These are phyloP conservation scores for Triplophysa tibetana DNA, from an alignment of 2,113 vertebrate species.

Conservation along the genomic window DNA sequence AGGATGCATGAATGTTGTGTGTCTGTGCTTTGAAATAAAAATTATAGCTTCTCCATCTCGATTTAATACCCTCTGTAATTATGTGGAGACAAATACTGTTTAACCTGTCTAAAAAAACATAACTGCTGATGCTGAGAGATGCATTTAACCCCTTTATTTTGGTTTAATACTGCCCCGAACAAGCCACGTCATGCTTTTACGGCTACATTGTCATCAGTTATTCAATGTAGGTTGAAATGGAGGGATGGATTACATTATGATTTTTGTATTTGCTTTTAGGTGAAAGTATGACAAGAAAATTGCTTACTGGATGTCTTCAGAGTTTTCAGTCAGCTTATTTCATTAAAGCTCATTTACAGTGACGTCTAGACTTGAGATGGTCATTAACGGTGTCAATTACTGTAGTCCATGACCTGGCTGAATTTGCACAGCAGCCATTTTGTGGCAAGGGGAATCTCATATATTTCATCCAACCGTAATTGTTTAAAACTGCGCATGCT, in stretches of 20 bases:
- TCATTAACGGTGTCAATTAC: background rate
- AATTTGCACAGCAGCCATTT: background rate
- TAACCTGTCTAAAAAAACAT: constrained; percentile 42
- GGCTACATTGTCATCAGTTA: constrained; percentile 39
- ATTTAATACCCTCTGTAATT: constrained; percentile 39
- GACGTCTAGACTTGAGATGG: too few relatives aligned
- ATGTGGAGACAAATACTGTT: constrained; percentile 18
- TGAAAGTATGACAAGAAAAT: background rate
- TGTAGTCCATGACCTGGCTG: background rate
- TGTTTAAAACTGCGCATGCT: background rate
- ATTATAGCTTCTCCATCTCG: background rate
- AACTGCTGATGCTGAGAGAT: constrained; percentile 23
- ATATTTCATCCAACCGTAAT: background rate
- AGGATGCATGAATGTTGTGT: background rate
- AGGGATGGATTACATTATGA: constrained; percentile 9
- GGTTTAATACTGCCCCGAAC: constrained; percentile 7
- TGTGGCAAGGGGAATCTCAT: background rate
- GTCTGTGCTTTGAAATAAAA: background rate
- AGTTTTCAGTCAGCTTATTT: background rate
- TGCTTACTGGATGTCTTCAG: background rate
- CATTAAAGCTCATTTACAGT: too few relatives aligned
- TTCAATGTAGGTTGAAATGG: constrained; percentile 24
- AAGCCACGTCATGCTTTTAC: constrained; percentile 13
- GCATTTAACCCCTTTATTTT: constrained; percentile 35
- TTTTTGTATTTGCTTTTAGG: constrained; percentile 14